Evolutionary conservation across 2,888 invertebrate species (phyloP).

Genomic region (Epiblema foenella): DNA sequence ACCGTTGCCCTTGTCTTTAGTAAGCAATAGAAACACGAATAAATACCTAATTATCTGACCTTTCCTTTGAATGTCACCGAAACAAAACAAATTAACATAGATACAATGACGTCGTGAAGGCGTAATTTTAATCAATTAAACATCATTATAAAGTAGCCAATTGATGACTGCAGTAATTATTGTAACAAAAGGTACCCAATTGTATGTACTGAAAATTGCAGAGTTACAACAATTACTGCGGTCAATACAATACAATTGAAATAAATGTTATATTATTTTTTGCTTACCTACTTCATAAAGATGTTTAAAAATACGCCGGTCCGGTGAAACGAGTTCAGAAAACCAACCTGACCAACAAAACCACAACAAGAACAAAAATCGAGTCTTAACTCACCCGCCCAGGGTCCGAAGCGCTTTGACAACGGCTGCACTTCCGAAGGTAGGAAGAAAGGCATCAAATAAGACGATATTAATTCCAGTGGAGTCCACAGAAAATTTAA

Average conservation of each 20-base stretch:
- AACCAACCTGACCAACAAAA: constrained; percentile 25
- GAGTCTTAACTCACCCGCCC: constrained; percentile 90
- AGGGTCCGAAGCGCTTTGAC: constrained; percentile 89
- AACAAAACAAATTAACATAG: too few relatives aligned
- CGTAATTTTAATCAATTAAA: too few relatives aligned
- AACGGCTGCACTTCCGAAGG: constrained; percentile 86
- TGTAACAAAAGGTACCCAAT: too few relatives aligned
- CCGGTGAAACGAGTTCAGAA: constrained; percentile 17
- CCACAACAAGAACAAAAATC: constrained; percentile 44
- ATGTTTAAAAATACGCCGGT: constrained; percentile 14
- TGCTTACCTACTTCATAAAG: not conserved
- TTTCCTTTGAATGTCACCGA: constrained; percentile 19
- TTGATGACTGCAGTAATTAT: too few relatives aligned
- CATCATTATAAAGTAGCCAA: too few relatives aligned
- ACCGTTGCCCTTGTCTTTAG: constrained; percentile 23
- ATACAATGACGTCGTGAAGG: too few relatives aligned
- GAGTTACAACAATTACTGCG: not conserved
- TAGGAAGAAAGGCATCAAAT: constrained; percentile 88
- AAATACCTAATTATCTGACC: constrained; percentile 18
- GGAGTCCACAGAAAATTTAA: constrained; percentile 87
- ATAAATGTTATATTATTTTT: too few relatives aligned
- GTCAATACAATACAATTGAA: too few relatives aligned
- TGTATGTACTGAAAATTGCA: too few relatives aligned
- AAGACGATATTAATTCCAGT: constrained; percentile 83
- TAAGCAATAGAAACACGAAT: constrained; percentile 14